Percentiles rank a stretch among this genome's conserved stretches.
Conservation (phyloP, 2,888 invertebrate genomes). For the Drosophila affinis region DNA sequence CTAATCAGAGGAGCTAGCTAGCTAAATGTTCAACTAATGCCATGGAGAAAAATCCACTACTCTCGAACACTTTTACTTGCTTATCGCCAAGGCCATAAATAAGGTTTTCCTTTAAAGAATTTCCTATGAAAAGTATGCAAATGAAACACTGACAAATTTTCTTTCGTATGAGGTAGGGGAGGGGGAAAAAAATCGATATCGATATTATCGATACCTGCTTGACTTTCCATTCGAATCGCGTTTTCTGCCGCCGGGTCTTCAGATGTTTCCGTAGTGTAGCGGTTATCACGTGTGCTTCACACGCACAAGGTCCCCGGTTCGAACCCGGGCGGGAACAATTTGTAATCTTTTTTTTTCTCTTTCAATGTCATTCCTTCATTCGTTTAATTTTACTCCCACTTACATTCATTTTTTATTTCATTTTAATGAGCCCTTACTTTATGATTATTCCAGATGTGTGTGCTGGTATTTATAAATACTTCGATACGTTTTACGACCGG, state of each 20-base stretch:
- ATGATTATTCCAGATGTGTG: slow-evolving; percentile 58
- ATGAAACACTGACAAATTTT: slow-evolving; percentile 65
- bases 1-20: slow-evolving; percentile 14
- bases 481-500: slow-evolving; percentile 64
- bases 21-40: slow-evolving; percentile 12
- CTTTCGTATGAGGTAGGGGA: neutral
- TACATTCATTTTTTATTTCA: slow-evolving; percentile 44
- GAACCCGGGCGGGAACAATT: slow-evolving; percentile 83
- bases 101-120: slow-evolving; percentile 53
- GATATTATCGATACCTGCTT: slow-evolving; percentile 28
- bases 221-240: slow-evolving; percentile 14
- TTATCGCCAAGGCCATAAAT: slow-evolving; percentile 70
- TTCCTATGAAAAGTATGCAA: slow-evolving; percentile 66
- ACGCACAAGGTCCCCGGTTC: slow-evolving; percentile 84
- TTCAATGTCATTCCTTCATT: slow-evolving; percentile 15
- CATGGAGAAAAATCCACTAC: neutral
- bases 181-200: slow-evolving; percentile 15
- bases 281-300: slow-evolving; percentile 69
- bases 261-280: slow-evolving; percentile 59
- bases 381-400: slow-evolving; percentile 24
- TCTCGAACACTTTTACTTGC: slow-evolving; percentile 69
- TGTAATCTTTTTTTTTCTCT: slow-evolving; percentile 1
- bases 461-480: slow-evolving; percentile 63
- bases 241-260: slow-evolving; percentile 26
- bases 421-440: slow-evolving; percentile 65